Evolutionary conservation across 2,113 vertebrate species (phyloP).

Genomic region (Alces alces): DNA sequence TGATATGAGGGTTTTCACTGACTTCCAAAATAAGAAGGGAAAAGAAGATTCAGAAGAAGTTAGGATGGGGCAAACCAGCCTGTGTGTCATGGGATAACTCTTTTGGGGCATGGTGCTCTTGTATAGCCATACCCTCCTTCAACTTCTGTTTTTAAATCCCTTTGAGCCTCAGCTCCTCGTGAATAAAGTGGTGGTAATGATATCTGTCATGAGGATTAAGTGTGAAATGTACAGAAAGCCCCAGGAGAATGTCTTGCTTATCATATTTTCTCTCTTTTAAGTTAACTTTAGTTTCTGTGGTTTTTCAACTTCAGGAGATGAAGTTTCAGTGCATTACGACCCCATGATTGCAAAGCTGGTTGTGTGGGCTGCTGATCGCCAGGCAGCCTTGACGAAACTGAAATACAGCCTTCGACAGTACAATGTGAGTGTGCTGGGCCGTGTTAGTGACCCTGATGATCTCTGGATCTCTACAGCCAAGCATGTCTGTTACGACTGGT

Average conservation of each 20-base stretch:
- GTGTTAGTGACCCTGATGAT: fast-evolving
- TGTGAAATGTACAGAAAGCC: background rate
- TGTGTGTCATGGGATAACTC: background rate
- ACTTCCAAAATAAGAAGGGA: background rate
- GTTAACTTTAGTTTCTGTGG: background rate
- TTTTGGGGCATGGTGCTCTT: background rate
- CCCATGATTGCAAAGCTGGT: conserved; percentile 99
- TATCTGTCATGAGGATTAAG: background rate
- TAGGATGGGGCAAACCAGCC: background rate
- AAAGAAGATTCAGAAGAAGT: background rate
- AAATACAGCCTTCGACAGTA: conserved; percentile 90
- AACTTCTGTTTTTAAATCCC: background rate
- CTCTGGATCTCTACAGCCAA: background rate
- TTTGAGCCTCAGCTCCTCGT: background rate
- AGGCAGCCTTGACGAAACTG: conserved; percentile 90
- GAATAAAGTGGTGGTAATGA: background rate
- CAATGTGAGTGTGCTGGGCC: conserved; percentile 83
- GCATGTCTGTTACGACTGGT: fast-evolving
- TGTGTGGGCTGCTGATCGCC: conserved; percentile 94
- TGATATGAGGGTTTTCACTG: background rate
- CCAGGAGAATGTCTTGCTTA: background rate
- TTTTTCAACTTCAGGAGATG: conserved; percentile 85
- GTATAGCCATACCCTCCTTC: background rate
- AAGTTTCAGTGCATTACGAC: conserved; percentile 95
- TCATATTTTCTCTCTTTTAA: background rate